A percentile compares a stretch with the other conserved stretches of the same genome.
These are phyloP conservation scores for Cordilura impudica DNA, from an alignment of 2,888 invertebrate genomes.

Conservation along the genomic window DNA sequence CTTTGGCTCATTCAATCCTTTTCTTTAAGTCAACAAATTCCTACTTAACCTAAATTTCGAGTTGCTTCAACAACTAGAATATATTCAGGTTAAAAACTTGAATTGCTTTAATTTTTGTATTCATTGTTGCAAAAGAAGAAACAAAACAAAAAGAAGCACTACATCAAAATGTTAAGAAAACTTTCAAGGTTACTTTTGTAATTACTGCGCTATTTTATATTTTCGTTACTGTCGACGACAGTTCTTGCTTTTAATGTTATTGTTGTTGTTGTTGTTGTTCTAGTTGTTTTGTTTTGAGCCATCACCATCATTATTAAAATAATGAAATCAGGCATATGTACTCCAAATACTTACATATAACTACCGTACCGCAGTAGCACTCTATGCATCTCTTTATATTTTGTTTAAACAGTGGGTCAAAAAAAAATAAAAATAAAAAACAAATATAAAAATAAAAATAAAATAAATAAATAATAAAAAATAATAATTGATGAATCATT, in stretches of 20 bases:
- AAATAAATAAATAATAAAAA: no score
- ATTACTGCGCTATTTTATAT: slow-evolving; percentile 52
- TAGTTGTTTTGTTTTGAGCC: slow-evolving; percentile 1
- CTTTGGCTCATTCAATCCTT: not conserved
- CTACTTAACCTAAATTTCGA: slow-evolving; percentile 45
- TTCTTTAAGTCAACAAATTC: slow-evolving; percentile 5
- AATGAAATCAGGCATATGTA: slow-evolving; percentile 58
- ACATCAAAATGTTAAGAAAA: slow-evolving; percentile 33
- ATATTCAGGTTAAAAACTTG: slow-evolving; percentile 37
- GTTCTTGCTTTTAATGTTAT: no score
- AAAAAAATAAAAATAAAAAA: no score
- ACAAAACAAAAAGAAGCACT: slow-evolving; percentile 8
- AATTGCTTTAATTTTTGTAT: slow-evolving; percentile 33
- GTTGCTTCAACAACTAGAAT: slow-evolving; percentile 2
- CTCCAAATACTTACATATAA: slow-evolving; percentile 29
- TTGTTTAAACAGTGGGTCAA: not conserved
- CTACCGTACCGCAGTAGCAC: not conserved
- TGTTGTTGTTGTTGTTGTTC: slow-evolving; percentile 10
- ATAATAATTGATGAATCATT: no score
- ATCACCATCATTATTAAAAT: slow-evolving; percentile 44
- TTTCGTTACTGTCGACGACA: no score
- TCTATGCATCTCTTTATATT: not conserved
- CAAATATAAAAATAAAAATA: no score
- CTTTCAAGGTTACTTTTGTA: slow-evolving; percentile 55
- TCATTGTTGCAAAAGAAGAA: slow-evolving; percentile 51